Conservation (phyloP, 2,113 vertebrate genomes). For the Odocoileus virginianus region DNA sequence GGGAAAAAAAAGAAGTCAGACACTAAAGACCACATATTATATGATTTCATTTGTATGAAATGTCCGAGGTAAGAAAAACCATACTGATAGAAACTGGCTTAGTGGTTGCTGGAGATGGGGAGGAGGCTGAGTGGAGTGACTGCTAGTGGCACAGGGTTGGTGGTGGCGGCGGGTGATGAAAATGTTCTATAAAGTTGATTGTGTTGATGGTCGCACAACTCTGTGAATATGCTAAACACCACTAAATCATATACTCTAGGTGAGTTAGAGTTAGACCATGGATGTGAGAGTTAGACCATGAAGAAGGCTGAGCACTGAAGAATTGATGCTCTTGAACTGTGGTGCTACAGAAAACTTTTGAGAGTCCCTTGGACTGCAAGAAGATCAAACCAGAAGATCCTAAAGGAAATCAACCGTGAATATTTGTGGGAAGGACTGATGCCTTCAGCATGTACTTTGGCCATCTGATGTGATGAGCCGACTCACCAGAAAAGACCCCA, state of each 20-base stretch:
- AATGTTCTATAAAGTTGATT: not conserved
- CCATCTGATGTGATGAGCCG: not conserved
- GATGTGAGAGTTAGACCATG: not conserved
- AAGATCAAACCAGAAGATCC: not conserved
- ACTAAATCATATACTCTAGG: fast-evolving
- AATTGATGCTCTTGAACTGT: not conserved
- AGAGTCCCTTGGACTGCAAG: not conserved
- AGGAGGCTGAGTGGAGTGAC: not conserved
- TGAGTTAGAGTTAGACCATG: not conserved
- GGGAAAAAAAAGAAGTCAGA: not conserved
- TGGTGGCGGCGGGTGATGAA: fast-evolving
- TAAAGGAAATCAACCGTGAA: not conserved
- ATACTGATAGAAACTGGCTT: not conserved
- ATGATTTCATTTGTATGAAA: not conserved
- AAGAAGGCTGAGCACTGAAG: not conserved
- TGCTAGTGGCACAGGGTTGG: not conserved
- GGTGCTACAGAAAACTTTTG: not conserved
- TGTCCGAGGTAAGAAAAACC: not conserved
- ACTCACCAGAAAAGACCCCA: not conserved
- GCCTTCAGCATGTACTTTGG: not conserved
- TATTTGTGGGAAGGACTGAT: not conserved
- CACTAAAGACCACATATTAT: not conserved
- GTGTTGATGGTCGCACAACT: not conserved
- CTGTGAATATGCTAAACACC: not conserved
- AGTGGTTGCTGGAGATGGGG: not conserved